A percentile compares a stretch with the other conserved stretches of the same genome.
These are phyloP conservation scores for Dolichomitus sp. DNA, from an alignment of 2,888 invertebrate genomes.

Conservation along the genomic window DNA sequence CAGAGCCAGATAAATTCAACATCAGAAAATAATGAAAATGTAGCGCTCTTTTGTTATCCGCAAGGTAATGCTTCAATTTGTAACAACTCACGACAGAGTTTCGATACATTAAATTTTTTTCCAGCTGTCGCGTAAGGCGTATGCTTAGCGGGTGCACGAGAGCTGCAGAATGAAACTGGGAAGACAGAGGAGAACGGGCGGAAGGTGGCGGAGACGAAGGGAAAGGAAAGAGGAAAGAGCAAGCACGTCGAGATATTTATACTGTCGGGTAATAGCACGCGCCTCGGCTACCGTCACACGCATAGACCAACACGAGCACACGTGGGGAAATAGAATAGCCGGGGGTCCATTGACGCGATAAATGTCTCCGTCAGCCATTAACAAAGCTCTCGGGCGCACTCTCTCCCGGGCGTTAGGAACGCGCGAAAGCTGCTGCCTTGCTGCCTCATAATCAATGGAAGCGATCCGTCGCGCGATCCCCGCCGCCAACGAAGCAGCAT, in stretches of 20 bases:
- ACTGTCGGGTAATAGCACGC: constrained; percentile 75
- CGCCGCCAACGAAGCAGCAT: constrained; percentile 57
- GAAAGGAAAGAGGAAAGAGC: constrained; percentile 53
- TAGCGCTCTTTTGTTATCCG: background rate
- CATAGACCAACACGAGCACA: constrained; percentile 55
- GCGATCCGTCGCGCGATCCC: constrained; percentile 73
- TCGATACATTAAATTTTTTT: background rate
- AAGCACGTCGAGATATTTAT: constrained; percentile 77
- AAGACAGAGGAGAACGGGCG: constrained; percentile 35
- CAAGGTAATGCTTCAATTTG: background rate
- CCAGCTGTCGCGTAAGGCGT: background rate
- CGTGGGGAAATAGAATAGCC: constrained; percentile 75
- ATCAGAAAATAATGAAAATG: background rate
- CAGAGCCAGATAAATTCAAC: background rate
- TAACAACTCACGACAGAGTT: background rate
- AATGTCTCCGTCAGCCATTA: constrained; percentile 82
- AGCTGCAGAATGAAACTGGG: background rate
- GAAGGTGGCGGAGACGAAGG: constrained; percentile 25
- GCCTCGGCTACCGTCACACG: constrained; percentile 61
- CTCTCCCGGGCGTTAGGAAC: constrained; percentile 46
- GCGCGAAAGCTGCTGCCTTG: constrained; percentile 57
- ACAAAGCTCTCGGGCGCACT: constrained; percentile 73
- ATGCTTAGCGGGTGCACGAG: background rate
- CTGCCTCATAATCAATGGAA: constrained; percentile 82
- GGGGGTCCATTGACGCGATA: constrained; percentile 81